Conservation (phyloP, 1,140 invertebrate species). For the Diachasma alloeum region DNA sequence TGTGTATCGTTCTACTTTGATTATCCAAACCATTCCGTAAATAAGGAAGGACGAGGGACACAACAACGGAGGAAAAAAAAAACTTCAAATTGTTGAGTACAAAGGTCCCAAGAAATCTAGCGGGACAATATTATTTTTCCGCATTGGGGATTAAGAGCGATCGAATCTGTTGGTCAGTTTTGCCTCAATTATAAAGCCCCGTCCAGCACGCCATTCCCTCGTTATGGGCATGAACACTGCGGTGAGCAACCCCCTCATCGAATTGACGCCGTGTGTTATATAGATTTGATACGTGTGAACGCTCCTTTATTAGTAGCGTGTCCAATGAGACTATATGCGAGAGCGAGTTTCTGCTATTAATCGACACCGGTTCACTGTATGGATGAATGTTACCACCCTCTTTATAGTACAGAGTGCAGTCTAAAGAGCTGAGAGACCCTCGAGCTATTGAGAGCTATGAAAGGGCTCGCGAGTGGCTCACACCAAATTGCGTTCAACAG, state of each 20-base stretch:
- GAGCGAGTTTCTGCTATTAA: conserved; percentile 28
- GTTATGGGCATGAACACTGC: conserved; percentile 17
- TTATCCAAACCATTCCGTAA: neutral
- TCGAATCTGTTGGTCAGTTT: conserved; percentile 16
- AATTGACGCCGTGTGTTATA: neutral
- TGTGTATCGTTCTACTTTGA: neutral
- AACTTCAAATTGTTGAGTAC: neutral
- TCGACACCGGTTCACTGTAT: conserved; percentile 15
- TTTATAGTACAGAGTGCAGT: neutral
- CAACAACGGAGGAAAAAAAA: neutral
- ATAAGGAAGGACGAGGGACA: neutral
- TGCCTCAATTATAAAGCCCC: conserved; percentile 26
- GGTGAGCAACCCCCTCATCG: neutral
- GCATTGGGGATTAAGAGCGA: neutral
- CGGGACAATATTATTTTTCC: conserved; percentile 18
- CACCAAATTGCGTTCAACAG: neutral
- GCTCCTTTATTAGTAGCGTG: conserved; percentile 32
- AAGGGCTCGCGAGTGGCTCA: neutral
- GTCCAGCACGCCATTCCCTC: conserved; percentile 31
- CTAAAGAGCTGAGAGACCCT: neutral
- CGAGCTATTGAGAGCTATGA: neutral
- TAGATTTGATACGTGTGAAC: conserved; percentile 14
- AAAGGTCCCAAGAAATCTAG: neutral
- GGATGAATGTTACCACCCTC: neutral
- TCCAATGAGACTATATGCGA: conserved; percentile 18